Percentiles rank a stretch among this genome's conserved stretches.
Evolutionary conservation across 2,113 vertebrate species (phyloP).

Genomic region (Oncorhynchus mykiss): DNA sequence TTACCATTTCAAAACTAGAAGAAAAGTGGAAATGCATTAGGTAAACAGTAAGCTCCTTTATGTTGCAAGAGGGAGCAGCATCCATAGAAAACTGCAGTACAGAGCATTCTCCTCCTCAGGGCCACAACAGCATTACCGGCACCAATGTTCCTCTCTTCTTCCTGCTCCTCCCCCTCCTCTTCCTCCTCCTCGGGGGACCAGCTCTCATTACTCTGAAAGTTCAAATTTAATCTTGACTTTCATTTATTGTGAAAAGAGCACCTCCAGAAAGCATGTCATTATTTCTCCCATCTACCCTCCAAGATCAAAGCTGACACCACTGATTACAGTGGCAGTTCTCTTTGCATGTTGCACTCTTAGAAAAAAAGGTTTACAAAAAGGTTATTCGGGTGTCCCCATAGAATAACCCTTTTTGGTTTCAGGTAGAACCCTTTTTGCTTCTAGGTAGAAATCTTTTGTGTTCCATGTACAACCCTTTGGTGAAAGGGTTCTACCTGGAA

Average conservation of each 20-base stretch:
- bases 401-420: too few species aligned
- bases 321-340: slow-evolving; percentile 32
- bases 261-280: slow-evolving; percentile 26
- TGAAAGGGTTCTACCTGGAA: too few species aligned
- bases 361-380: too few species aligned
- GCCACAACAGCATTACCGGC: background rate
- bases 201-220: slow-evolving; percentile 24
- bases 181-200: slow-evolving; percentile 8
- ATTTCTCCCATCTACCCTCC: background rate
- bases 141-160: too few species aligned
- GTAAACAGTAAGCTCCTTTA: background rate
- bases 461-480: too few species aligned
- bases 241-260: slow-evolving; percentile 24
- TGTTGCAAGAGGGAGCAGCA: too few species aligned
- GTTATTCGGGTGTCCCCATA: too few species aligned
- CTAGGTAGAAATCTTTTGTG: too few species aligned
- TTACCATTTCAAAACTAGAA: background rate
- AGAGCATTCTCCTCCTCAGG: background rate
- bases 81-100: background rate
- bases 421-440: too few species aligned
- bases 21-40: background rate
- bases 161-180: background rate
- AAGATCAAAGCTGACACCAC: slow-evolving; percentile 37
- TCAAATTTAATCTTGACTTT: slow-evolving; percentile 21
- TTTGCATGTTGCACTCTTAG: slow-evolving; percentile 10